Conservation (phyloP, 2,888 invertebrate genomes). For the Gnatocerus cornutus region DNA sequence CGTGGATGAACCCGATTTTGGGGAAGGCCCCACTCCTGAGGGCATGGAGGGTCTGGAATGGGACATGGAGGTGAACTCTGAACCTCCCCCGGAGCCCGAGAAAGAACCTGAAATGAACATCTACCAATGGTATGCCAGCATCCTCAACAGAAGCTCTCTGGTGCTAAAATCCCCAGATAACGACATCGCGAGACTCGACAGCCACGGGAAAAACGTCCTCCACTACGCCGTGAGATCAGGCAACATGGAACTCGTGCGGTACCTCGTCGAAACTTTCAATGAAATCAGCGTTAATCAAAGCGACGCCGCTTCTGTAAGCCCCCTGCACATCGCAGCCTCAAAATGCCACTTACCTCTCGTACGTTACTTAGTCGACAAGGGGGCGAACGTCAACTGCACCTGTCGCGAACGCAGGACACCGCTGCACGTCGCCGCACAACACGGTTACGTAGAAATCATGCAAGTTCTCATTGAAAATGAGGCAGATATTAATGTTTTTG, state of each 20-base stretch:
- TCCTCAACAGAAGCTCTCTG: conserved; percentile 78
- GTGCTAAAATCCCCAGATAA: conserved; percentile 68
- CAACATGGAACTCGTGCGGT: conserved; percentile 75
- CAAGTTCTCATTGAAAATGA: conserved; percentile 73
- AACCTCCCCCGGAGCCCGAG: conserved; percentile 59
- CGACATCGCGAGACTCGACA: conserved; percentile 77
- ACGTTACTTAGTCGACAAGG: conserved; percentile 50
- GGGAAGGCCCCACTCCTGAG: conserved; percentile 69
- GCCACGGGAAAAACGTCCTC: conserved; percentile 78
- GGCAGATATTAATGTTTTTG: conserved; percentile 76
- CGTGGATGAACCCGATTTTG: conserved; percentile 67
- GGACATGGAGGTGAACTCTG: conserved; percentile 82
- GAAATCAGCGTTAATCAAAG: conserved; percentile 79
- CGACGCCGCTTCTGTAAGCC: conserved; percentile 79
- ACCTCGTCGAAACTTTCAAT: conserved; percentile 68
- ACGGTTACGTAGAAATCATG: conserved; percentile 70
- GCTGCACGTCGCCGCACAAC: conserved; percentile 68
- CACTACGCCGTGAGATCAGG: conserved; percentile 84
- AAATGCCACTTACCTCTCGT: conserved; percentile 58
- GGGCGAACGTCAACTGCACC: conserved; percentile 67
- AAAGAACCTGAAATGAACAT: conserved; percentile 64
- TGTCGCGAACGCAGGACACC: conserved; percentile 69
- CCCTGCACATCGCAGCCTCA: conserved; percentile 79
- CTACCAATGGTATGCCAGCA: conserved; percentile 83
- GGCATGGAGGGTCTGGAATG: conserved; percentile 82